A percentile compares a stretch with the other conserved stretches of the same genome.
Evolutionary conservation across 2,797 vertebrate genomes (phyloP).

Genomic region (Paedocypris micromegethes): DNA sequence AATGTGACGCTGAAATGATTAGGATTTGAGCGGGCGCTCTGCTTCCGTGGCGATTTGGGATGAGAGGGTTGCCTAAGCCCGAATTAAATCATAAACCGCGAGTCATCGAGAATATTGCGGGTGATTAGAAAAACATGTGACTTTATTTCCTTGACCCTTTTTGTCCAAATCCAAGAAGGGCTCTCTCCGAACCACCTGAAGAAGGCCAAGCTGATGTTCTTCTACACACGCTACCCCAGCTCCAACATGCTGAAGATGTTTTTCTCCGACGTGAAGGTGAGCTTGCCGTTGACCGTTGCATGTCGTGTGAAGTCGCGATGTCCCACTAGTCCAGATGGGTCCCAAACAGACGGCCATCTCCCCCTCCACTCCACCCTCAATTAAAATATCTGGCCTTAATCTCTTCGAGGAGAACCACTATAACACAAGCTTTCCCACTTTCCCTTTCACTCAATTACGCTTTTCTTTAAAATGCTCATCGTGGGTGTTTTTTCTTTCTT

Average conservation of each 20-base stretch:
- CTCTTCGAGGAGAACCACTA: constrained; percentile 25
- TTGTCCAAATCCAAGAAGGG: constrained; percentile 92
- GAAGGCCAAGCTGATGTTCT: constrained; percentile 99
- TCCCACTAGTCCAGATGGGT: constrained; percentile 62
- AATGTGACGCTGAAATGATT: constrained; percentile 15
- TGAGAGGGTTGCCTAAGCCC: too few species aligned
- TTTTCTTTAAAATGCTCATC: constrained; percentile 26
- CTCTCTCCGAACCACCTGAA: constrained; percentile 98
- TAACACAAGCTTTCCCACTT: constrained; percentile 38
- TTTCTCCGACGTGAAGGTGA: constrained; percentile 99
- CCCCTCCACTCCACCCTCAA: constrained; percentile 29
- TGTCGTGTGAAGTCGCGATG: constrained; percentile 41
- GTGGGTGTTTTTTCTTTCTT: background rate
- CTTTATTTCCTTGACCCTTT: constrained; percentile 77
- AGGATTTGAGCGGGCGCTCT: background rate
- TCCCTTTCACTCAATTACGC: constrained; percentile 23
- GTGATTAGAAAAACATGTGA: background rate
- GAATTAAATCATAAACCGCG: too few species aligned
- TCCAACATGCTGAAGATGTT: constrained; percentile 99
- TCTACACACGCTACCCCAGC: constrained; percentile 96
- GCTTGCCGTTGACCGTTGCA: constrained; percentile 45
- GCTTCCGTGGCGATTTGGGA: too few species aligned
- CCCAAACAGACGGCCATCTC: constrained; percentile 61
- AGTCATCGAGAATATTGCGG: too few species aligned
- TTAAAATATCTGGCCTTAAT: constrained; percentile 43